These are phyloP conservation scores for Phasia obesa DNA, from an alignment of 2,888 invertebrate genomes.

Conservation along the genomic window DNA sequence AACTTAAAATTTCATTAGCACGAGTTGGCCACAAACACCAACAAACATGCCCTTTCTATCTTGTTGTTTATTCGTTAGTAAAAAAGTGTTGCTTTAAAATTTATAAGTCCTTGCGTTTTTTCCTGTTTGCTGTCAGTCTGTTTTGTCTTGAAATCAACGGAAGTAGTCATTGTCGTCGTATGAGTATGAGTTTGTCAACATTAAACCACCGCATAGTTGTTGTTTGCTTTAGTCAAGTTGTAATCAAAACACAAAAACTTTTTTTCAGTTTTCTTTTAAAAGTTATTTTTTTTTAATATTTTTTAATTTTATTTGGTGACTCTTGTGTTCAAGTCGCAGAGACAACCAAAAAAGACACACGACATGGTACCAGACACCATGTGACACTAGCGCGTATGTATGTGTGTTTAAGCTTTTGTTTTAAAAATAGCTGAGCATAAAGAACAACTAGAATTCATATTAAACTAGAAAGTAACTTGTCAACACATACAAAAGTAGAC, in stretches of 20 bases:
- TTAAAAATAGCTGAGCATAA: conserved; percentile 35
- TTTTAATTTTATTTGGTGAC: conserved; percentile 50
- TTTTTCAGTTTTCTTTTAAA: conserved; percentile 37
- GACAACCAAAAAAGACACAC: conserved; percentile 64
- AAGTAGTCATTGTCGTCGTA: conserved; percentile 45
- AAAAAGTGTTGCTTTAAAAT: conserved; percentile 33
- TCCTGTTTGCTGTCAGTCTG: conserved; percentile 3
- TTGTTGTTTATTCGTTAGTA: background rate
- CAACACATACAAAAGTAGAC: conserved; percentile 46
- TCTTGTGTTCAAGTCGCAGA: conserved; percentile 45
- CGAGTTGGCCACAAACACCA: background rate
- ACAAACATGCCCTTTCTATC: background rate
- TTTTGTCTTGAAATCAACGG: conserved; percentile 43
- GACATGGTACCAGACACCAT: conserved; percentile 68
- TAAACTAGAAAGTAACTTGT: conserved; percentile 43
- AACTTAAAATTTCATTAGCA: conserved; percentile 55
- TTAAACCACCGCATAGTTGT: conserved; percentile 50
- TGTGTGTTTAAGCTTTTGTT: conserved; percentile 46
- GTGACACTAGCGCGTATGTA: conserved; percentile 49
- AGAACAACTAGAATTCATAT: background rate
- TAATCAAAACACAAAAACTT: conserved; percentile 56
- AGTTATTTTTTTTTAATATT: conserved; percentile 18
- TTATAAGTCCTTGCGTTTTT: conserved; percentile 29
- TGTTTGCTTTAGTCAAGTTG: conserved; percentile 59
- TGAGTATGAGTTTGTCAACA: conserved; percentile 31